Evolutionary conservation across 2,888 invertebrate species (phyloP), one percentile per base, ranked within the genome.

Genomic region (Acholoe squamosa): DNA sequence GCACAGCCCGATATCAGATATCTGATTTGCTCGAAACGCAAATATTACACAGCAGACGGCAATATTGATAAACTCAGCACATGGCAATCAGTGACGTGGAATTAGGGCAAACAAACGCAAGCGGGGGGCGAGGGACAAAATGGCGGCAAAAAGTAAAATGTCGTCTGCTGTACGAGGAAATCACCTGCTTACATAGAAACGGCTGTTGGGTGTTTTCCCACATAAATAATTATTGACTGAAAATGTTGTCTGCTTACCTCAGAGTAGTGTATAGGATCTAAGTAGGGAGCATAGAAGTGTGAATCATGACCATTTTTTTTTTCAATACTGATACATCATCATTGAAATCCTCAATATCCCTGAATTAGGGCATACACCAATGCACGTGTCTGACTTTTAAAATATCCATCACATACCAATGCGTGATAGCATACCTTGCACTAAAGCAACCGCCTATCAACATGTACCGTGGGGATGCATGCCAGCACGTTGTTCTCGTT

Each of bases 81-180:
- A 61, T 61, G 61, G 5, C 61, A 61, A 61, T 61, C 61, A 61
- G 22, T 61, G 61, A 61, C n/a, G 61, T n/a, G n/a, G 61, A 61
- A 61, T 61, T n/a, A 61, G 61, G 61, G 5, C 61, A 61, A 3
- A 61, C 61, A 61, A n/a, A 61, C 61, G 61, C 61, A 19, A 19
- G 7, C 3, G 43, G 43, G n/a, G 54, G 19, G 54, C 12, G 54
- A 54, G 54, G 19, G 10, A 14, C 54, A 10, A 54, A 10, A 54
- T 54, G 54, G 54, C 54, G 19, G 5, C 61, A 61, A 19, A 19
- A 61, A 61, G 12, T 3, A 19, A 61, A 61, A 61, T 19, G 22
- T 61, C 22, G 22, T 19, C 19, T 61, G 19, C 61, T 61, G 7
- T 61, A 61, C n/a, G 19, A 3, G 19, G 1, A n/a, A 61, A 7